phyloP scores from a whole-genome alignment of 2,113 vertebrate species.

The Misgurnus anguillicaudatus region DNA sequence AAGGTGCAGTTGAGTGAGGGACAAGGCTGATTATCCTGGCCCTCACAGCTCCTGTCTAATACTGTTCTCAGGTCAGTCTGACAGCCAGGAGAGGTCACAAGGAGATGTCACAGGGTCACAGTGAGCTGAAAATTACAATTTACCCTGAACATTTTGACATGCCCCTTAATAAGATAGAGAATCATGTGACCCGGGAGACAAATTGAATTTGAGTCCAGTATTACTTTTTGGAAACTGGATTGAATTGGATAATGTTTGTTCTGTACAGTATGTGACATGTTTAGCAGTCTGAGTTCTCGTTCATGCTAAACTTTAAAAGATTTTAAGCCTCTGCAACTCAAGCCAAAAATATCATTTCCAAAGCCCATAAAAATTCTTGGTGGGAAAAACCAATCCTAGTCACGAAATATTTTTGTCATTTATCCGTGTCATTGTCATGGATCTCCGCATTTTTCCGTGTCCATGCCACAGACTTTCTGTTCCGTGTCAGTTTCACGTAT shows the following conservation, averaged over 20 bases:
- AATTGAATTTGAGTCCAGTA: not conserved
- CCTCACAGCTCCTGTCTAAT: slow-evolving; percentile 47
- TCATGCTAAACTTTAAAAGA: not conserved
- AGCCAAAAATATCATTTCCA: slow-evolving; percentile 15
- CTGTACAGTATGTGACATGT: not conserved
- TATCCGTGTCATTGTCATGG: too few relatives aligned
- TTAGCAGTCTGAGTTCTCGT: not conserved
- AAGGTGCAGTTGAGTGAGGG: slow-evolving; percentile 63
- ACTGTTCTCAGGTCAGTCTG: slow-evolving; percentile 14
- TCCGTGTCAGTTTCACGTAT: too few relatives aligned
- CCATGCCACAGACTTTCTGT: too few relatives aligned
- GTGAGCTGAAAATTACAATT: not conserved
- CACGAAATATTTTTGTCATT: too few relatives aligned
- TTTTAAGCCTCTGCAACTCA: not conserved
- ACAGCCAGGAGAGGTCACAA: slow-evolving; percentile 43
- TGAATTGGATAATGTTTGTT: not conserved
- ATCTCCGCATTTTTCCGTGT: too few relatives aligned
- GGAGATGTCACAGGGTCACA: slow-evolving; percentile 66
- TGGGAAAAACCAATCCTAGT: too few relatives aligned
- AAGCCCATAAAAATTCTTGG: not conserved
- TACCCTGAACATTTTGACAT: not conserved
- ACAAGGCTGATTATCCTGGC: slow-evolving; percentile 69
- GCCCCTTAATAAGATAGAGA: not conserved
- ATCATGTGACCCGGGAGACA: not conserved
- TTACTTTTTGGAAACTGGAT: slow-evolving; percentile 17